Evolutionary conservation across 2,113 vertebrate genomes (phyloP).

Genomic region (Eublepharis macularius): DNA sequence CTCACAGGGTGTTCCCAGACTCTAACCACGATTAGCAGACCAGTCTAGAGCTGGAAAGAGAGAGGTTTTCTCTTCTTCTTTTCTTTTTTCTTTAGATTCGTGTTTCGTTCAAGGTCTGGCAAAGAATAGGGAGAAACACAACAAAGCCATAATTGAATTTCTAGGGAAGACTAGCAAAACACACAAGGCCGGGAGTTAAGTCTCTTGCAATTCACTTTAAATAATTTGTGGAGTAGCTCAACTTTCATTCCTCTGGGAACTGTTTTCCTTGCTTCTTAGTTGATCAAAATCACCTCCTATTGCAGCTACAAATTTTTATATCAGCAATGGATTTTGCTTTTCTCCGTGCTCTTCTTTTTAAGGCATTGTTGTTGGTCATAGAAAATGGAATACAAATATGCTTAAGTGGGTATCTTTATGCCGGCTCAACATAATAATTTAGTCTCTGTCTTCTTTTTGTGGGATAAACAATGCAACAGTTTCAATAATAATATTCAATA

Average conservation of each 20-base stretch:
- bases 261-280: neutral
- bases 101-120: neutral
- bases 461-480: neutral
- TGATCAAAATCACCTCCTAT: neutral
- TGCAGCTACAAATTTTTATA: neutral
- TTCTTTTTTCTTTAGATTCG: neutral
- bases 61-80: neutral
- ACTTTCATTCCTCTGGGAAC: neutral
- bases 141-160: neutral
- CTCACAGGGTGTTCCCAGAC: neutral
- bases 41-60: too few species aligned
- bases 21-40: neutral
- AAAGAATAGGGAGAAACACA: neutral
- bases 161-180: neutral
- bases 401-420: neutral
- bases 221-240: neutral
- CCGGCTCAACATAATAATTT: neutral
- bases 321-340: neutral
- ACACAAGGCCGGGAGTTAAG: neutral
- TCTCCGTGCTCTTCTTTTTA: neutral
- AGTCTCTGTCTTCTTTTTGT: neutral
- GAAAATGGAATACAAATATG: neutral
- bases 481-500: neutral
- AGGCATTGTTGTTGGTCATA: neutral
- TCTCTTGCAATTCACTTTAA: neutral